These are phyloP conservation scores for Pseudochaenichthys georgianus DNA, from an alignment of 2,797 vertebrate species.

Conservation along the genomic window DNA sequence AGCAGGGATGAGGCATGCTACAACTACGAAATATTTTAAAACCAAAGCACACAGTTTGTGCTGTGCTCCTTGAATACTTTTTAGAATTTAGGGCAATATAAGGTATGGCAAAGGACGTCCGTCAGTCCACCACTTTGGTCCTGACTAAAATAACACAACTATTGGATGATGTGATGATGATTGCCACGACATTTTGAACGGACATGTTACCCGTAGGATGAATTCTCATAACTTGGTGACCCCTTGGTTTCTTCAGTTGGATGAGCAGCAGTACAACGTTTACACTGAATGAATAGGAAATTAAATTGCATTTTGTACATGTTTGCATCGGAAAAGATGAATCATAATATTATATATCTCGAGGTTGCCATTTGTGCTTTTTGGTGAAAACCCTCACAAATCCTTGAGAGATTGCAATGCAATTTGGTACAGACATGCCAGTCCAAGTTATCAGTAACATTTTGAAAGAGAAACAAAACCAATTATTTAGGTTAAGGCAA, in stretches of 20 bases:
- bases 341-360: too few species aligned
- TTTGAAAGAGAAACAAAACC: too few species aligned
- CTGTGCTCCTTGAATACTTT: neutral
- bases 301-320: too few species aligned
- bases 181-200: too few species aligned
- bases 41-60: neutral
- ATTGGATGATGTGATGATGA: neutral
- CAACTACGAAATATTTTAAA: neutral
- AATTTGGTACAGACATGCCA: too few species aligned
- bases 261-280: neutral
- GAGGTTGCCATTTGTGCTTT: too few species aligned
- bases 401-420: too few species aligned
- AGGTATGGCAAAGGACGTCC: neutral
- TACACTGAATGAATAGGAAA: too few species aligned
- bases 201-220: neutral
- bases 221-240: neutral
- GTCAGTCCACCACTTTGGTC: neutral
- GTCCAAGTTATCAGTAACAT: too few species aligned
- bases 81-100: neutral
- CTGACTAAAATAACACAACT: neutral
- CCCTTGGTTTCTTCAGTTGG: neutral
- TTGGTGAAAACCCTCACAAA: too few species aligned
- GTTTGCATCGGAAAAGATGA: too few species aligned
- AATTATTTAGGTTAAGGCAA: too few species aligned
- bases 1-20: neutral